Evolutionary conservation across 2,888 invertebrate genomes (phyloP).

Genomic region (Torymus tubicola): DNA sequence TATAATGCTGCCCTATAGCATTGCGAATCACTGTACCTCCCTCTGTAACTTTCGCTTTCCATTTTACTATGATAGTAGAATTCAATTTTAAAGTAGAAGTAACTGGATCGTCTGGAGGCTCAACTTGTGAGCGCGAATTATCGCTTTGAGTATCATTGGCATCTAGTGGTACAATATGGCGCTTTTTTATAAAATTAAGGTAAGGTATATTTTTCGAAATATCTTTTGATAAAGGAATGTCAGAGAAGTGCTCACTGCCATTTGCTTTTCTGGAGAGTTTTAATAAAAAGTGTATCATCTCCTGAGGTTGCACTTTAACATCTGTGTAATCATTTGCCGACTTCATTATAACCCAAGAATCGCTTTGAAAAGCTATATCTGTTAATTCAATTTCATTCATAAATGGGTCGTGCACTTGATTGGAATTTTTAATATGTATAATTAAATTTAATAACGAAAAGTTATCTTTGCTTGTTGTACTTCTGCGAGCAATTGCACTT

Average conservation of each 20-base stretch:
- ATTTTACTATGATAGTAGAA: slow-evolving; percentile 74
- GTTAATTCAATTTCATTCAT: slow-evolving; percentile 79
- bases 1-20: slow-evolving; percentile 84
- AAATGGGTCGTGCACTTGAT: slow-evolving; percentile 81
- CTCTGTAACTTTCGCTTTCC: slow-evolving; percentile 80
- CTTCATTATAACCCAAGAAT: slow-evolving; percentile 79
- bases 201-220: slow-evolving; percentile 72
- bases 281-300: slow-evolving; percentile 78
- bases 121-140: slow-evolving; percentile 55
- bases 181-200: slow-evolving; percentile 77
- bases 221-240: slow-evolving; percentile 70
- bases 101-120: slow-evolving; percentile 55
- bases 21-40: slow-evolving; percentile 78
- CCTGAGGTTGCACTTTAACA: slow-evolving; percentile 77
- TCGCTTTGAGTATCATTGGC: slow-evolving; percentile 62
- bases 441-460: slow-evolving; percentile 81
- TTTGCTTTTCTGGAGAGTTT: slow-evolving; percentile 75
- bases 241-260: slow-evolving; percentile 68
- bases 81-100: slow-evolving; percentile 67
- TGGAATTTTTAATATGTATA: slow-evolving; percentile 84
- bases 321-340: slow-evolving; percentile 61
- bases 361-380: slow-evolving; percentile 81
- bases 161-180: slow-evolving; percentile 69
- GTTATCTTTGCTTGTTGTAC: slow-evolving; percentile 74
- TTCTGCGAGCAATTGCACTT: slow-evolving; percentile 78